These are phyloP conservation scores for Agrilus biguttatus DNA, from an alignment of 2,888 invertebrate genomes.

Conservation along the genomic window DNA sequence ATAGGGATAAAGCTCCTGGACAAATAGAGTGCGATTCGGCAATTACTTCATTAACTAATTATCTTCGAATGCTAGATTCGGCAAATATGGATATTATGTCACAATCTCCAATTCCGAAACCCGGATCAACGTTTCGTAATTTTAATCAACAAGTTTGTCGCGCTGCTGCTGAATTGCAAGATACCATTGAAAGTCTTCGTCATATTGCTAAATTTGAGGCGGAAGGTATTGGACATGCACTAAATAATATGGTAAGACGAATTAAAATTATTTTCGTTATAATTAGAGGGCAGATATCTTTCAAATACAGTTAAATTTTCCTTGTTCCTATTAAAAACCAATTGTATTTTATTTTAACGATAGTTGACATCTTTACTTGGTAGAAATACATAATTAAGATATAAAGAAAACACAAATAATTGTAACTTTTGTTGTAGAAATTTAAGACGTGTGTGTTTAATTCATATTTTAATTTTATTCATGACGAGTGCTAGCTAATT, in stretches of 20 bases:
- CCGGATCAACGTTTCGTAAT: constrained; percentile 34
- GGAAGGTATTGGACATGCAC: constrained; percentile 83
- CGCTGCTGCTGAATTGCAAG: constrained; percentile 65
- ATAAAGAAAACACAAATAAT: too few relatives aligned
- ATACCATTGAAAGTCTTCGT: constrained; percentile 73
- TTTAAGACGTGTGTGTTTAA: too few relatives aligned
- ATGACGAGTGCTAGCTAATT: too few relatives aligned
- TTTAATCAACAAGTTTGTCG: constrained; percentile 32
- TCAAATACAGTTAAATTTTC: too few relatives aligned
- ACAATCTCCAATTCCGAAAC: constrained; percentile 23
- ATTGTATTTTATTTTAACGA: too few relatives aligned
- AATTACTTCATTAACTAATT: constrained; percentile 58
- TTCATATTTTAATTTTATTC: too few relatives aligned
- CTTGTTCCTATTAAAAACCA: too few relatives aligned
- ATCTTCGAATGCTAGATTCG: constrained; percentile 72
- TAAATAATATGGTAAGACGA: constrained; percentile 49
- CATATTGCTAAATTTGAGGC: constrained; percentile 80
- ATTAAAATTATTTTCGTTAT: too few relatives aligned
- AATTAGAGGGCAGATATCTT: too few relatives aligned
- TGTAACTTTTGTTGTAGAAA: too few relatives aligned
- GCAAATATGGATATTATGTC: constrained; percentile 72
- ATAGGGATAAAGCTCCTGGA: constrained; percentile 86
- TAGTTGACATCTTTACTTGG: too few relatives aligned
- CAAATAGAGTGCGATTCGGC: constrained; percentile 85
- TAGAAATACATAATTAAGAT: too few relatives aligned